Conservation (phyloP, 2,113 vertebrate species). For the Vimba vimba region DNA sequence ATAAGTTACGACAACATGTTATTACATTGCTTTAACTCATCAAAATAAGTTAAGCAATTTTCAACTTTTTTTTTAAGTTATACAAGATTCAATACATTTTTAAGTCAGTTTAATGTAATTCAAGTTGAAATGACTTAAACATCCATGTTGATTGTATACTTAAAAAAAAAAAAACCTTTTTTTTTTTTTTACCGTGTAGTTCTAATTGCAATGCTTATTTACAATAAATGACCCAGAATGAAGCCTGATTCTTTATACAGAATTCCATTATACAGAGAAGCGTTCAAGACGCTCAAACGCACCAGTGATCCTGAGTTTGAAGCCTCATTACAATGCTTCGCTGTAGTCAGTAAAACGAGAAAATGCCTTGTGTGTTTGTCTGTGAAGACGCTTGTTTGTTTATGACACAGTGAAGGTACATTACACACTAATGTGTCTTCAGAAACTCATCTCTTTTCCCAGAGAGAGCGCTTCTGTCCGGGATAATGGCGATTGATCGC, state of each 20-base stretch:
- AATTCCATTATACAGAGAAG: no score
- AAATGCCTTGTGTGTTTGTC: slow-evolving; percentile 33
- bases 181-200: not conserved
- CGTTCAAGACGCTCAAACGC: not conserved
- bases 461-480: slow-evolving; percentile 6
- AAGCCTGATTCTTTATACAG: not conserved
- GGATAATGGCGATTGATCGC: slow-evolving; percentile 30
- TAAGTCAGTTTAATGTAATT: no score
- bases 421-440: slow-evolving; percentile 38
- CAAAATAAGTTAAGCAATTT: no score
- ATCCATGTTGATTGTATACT: no score
- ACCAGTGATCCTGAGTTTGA: not conserved
- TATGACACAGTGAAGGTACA: slow-evolving; percentile 38
- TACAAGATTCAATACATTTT: no score
- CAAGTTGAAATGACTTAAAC: no score
- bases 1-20: no score
- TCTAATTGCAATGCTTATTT: not conserved
- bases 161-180: no score
- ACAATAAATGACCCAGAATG: not conserved
- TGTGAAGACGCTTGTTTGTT: slow-evolving; percentile 32
- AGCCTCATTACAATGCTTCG: not conserved
- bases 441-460: slow-evolving; percentile 12
- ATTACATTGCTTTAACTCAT: no score
- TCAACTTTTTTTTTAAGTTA: no score
- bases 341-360: not conserved